Evolutionary conservation across 53 echinoderm and acorn worm species (phyloP).

Genomic region (Temnopleurus reevesii): DNA sequence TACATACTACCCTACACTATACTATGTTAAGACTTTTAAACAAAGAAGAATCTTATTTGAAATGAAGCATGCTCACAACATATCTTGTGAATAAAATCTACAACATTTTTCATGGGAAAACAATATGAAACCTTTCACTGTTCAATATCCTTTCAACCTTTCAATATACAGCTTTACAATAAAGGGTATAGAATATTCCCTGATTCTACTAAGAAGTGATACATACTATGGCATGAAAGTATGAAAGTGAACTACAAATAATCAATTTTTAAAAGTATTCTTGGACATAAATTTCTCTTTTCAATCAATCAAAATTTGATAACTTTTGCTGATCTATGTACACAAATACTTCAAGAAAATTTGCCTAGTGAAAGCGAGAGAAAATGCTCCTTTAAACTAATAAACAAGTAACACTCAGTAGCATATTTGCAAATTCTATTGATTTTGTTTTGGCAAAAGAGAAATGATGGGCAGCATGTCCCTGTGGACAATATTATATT

Average conservation of each 20-base stretch:
- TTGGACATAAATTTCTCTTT: background rate
- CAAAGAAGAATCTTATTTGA: too few relatives aligned
- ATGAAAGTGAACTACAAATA: background rate
- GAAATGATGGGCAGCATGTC: background rate
- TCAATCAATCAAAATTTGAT: background rate
- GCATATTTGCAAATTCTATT: background rate
- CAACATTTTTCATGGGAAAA: too few relatives aligned
- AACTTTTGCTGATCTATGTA: background rate
- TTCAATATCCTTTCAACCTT: too few relatives aligned
- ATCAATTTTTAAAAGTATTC: background rate
- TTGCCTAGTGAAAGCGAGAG: background rate
- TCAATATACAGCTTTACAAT: too few relatives aligned
- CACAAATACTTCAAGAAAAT: background rate
- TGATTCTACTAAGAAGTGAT: too few relatives aligned
- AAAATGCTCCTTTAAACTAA: background rate
- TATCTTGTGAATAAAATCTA: too few relatives aligned
- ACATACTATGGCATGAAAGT: too few relatives aligned
- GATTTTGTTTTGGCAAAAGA: constrained; percentile 13
- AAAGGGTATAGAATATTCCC: too few relatives aligned
- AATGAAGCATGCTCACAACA: too few relatives aligned
- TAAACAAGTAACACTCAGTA: background rate
- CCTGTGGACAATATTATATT: constrained; percentile 10
- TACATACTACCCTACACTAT: too few relatives aligned
- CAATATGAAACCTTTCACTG: too few relatives aligned
- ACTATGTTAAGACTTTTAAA: too few relatives aligned